Percentiles rank a stretch among this genome's conserved stretches.
Evolutionary conservation across 2,888 invertebrate species (phyloP).

Genomic region (Drosophila antonietae): DNA sequence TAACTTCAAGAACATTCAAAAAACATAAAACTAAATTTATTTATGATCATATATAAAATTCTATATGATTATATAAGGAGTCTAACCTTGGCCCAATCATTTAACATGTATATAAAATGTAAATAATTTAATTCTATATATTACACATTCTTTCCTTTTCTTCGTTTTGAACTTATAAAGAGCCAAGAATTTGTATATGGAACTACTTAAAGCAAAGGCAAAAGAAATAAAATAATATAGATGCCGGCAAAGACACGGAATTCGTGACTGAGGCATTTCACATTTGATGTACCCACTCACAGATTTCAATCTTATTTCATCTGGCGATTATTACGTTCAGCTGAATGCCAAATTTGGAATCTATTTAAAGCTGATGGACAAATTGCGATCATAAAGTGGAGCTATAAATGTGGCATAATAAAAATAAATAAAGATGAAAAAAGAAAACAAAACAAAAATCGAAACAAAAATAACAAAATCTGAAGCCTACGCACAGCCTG

Average conservation of each 20-base stretch:
- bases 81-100: too few relatives aligned
- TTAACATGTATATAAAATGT: neutral
- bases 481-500: slow-evolving; percentile 1
- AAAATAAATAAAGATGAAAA: slow-evolving; percentile 16
- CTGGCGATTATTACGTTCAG: slow-evolving; percentile 46
- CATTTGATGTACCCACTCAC: slow-evolving; percentile 29
- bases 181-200: neutral
- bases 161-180: neutral
- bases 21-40: too few relatives aligned
- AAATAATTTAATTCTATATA: neutral
- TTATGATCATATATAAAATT: neutral
- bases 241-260: slow-evolving; percentile 15
- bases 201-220: neutral
- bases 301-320: slow-evolving; percentile 7
- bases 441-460: neutral
- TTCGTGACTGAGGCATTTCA: slow-evolving; percentile 43
- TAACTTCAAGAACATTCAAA: neutral
- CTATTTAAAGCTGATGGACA: slow-evolving; percentile 63
- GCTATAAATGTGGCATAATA: slow-evolving; percentile 44
- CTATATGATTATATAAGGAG: neutral
- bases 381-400: slow-evolving; percentile 46
- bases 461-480: neutral
- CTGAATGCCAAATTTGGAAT: slow-evolving; percentile 63
- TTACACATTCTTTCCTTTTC: neutral
- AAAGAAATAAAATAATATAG: neutral